Evolutionary conservation across 2,797 vertebrate species (phyloP).

Genomic region (Periparus ater): DNA sequence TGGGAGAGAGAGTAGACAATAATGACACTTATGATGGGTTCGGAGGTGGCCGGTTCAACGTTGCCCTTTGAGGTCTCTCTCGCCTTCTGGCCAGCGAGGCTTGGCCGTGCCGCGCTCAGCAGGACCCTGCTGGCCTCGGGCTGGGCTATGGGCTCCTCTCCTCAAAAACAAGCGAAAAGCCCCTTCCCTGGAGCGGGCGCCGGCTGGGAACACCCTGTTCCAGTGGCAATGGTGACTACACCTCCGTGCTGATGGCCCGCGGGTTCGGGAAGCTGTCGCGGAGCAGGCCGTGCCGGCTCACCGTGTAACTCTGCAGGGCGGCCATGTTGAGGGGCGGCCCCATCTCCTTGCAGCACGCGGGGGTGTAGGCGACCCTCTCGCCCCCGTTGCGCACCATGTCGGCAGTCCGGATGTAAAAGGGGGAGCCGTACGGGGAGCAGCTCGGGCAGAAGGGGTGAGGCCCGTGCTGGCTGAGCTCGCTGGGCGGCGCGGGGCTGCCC

Average conservation of each 20-base stretch:
- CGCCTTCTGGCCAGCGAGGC: background rate
- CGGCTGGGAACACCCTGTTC: background rate
- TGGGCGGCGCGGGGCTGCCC: conserved; percentile 61
- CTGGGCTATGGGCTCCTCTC: background rate
- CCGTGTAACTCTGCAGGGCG: conserved; percentile 78
- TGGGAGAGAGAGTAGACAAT: conserved; percentile 23
- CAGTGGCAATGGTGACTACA: conserved; percentile 73
- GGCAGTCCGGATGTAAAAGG: conserved; percentile 89
- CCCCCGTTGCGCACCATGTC: conserved; percentile 91
- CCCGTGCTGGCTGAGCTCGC: conserved; percentile 74
- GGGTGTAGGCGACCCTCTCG: conserved; percentile 84
- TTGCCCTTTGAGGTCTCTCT: background rate
- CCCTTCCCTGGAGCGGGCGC: background rate
- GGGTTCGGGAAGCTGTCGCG: conserved; percentile 86
- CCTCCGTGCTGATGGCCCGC: conserved; percentile 92
- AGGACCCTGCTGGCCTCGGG: background rate
- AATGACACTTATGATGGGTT: conserved; percentile 48
- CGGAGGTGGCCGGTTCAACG: background rate
- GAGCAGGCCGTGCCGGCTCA: conserved; percentile 80
- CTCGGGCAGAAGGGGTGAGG: conserved; percentile 81
- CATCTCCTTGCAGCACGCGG: conserved; percentile 87
- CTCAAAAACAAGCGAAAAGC: background rate
- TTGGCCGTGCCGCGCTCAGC: background rate
- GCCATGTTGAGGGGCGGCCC: conserved; percentile 84
- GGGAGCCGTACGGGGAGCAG: conserved; percentile 88